phyloP scores from a whole-genome alignment of 2,888 invertebrate species.

The Tachina grossa region DNA sequence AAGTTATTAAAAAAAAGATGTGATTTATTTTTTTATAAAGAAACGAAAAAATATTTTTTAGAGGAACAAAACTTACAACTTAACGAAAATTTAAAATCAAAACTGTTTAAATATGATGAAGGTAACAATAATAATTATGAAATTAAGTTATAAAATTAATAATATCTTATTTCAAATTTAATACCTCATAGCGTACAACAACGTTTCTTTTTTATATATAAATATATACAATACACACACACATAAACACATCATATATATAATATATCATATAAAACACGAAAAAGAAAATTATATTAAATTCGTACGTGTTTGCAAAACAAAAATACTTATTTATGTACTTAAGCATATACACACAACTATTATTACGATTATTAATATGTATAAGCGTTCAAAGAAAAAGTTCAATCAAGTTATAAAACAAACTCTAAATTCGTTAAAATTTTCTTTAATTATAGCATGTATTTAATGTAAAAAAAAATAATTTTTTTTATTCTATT shows the following conservation, averaged over 20 bases:
- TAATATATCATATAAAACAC: constrained; percentile 38
- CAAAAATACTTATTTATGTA: constrained; percentile 70
- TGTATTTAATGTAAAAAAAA: constrained; percentile 2
- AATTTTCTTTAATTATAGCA: constrained; percentile 14
- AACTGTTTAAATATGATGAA: constrained; percentile 33
- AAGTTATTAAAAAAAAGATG: constrained; percentile 39
- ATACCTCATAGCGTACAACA: constrained; percentile 71
- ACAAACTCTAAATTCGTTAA: constrained; percentile 35
- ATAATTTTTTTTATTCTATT: background rate
- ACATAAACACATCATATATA: constrained; percentile 37
- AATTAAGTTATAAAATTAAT: constrained; percentile 57
- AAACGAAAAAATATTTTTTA: constrained; percentile 19
- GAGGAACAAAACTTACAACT: constrained; percentile 35
- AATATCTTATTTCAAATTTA: constrained; percentile 64
- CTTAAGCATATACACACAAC: constrained; percentile 65
- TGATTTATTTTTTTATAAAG: constrained; percentile 42
- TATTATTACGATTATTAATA: constrained; percentile 45
- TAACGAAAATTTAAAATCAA: constrained; percentile 59
- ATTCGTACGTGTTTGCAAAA: constrained; percentile 61
- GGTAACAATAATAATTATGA: constrained; percentile 52
- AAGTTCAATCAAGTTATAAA: constrained; percentile 28
- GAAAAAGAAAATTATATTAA: constrained; percentile 37
- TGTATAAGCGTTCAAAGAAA: constrained; percentile 18
- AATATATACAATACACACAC: constrained; percentile 49
- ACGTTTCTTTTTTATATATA: constrained; percentile 57